Base-by-base conservation (phyloP, 2,888 invertebrate species). In the Tromatobia lineatoria region DNA sequence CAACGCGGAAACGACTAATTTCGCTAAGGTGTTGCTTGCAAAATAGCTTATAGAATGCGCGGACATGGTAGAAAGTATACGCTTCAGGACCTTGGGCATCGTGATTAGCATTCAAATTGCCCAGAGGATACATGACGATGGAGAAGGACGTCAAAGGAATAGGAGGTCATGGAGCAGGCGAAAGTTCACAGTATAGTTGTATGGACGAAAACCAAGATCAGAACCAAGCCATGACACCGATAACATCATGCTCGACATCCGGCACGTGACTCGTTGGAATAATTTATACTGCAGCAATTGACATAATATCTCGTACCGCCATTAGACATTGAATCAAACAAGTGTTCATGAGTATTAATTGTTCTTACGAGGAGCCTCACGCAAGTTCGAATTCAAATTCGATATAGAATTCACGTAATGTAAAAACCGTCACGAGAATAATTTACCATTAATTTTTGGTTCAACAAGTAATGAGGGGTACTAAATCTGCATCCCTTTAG, bases 31-130 rank as follows among this genome's bases (percentile, higher is more conserved):
- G 20, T 23, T 23, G 23, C 52, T 11, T 8, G 13, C 11, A 2
- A 29, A 15, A 59, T n/a, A n/a, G 4, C 23, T 25, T 13, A 25
- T 23, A 13, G 29, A 59, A 29, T 29, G 50, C 2, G 25, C 47
- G 25, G 23, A 25, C 25, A n/a, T 25, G n/a, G n/a, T 50, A 69
- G 50, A 25, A n/a, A 67, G 18, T 42, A 25, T 57, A 73, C 47
- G 70, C 7, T 18, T 76, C 18, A n/a, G 23, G 50, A 42, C 69
- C 50, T 64, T 52, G 13, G 64, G 34, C 18, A 20, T 25, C 45
- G 54, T 76, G 64, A 76, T 81, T 76, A 81, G 71, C 76, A 75
- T 80, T 75, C 59, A 70, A 70, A 81, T 76, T 70, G 18, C 71
- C 29, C 59, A 52, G 20, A 45, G 50, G 13, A 1, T 34, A 34